Evolutionary conservation across 2,113 vertebrate species (phyloP).

Genomic region (Varanus salvator): DNA sequence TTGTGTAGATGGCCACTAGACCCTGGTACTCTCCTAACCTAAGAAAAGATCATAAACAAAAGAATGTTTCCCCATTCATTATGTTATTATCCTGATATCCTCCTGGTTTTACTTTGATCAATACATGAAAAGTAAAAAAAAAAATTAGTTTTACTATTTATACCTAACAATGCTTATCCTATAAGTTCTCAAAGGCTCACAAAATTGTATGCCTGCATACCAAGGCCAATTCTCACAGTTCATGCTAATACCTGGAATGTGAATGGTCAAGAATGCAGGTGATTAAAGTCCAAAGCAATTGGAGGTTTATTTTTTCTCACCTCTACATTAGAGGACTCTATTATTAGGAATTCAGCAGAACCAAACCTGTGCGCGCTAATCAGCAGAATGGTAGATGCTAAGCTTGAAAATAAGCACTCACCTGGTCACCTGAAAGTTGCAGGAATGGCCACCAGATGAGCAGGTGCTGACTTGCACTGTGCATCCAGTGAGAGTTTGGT

Average conservation of each 20-base stretch:
- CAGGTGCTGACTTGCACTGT: neutral
- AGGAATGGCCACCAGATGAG: neutral
- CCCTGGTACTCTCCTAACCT: constrained; percentile 96
- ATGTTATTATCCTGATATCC: neutral
- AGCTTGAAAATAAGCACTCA: neutral
- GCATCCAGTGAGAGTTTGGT: neutral
- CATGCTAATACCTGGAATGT: neutral
- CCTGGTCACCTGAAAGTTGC: too few species aligned
- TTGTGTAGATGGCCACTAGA: constrained; percentile 98
- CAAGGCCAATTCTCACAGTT: neutral
- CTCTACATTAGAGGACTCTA: neutral
- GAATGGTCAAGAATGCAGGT: neutral
- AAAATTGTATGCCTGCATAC: neutral
- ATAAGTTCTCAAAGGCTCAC: constrained; percentile 3
- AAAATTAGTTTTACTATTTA: neutral
- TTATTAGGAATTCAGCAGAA: neutral
- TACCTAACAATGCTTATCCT: neutral
- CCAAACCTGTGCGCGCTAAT: neutral
- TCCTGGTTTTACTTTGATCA: rapidly evolving
- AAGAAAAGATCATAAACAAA: constrained; percentile 40
- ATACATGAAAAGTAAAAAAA: neutral
- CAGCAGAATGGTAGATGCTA: neutral
- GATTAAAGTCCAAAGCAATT: too few species aligned
- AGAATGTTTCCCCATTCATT: neutral
- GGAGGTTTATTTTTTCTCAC: too few species aligned